A percentile compares a stretch with the other conserved stretches of the same genome.
phyloP scores from a whole-genome alignment of 2,888 invertebrate species.

The Gymnosoma rotundatum region DNA sequence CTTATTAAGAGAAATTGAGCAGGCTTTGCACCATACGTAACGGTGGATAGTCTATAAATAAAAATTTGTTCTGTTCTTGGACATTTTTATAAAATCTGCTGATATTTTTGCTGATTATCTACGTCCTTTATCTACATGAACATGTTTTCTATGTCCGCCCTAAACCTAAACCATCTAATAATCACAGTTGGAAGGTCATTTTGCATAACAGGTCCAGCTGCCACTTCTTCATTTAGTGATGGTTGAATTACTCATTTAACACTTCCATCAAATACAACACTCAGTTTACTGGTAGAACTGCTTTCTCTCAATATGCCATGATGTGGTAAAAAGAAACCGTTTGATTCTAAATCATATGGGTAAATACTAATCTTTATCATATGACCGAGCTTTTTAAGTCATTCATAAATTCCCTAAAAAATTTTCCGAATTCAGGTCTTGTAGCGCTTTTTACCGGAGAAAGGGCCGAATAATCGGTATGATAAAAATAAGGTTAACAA shows the following conservation, averaged over 20 bases:
- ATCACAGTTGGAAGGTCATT: conserved; percentile 54
- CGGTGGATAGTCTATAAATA: conserved; percentile 3
- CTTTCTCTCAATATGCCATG: too few species aligned
- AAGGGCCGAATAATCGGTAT: conserved; percentile 52
- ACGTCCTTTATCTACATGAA: conserved; percentile 58
- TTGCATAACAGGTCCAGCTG: conserved; percentile 58
- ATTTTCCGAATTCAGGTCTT: conserved; percentile 3
- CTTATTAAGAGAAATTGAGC: too few species aligned
- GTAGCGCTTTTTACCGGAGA: conserved; percentile 21
- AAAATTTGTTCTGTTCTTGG: not conserved
- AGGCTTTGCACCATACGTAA: too few species aligned
- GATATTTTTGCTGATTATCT: conserved; percentile 25
- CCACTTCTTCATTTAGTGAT: conserved; percentile 55
- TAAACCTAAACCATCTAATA: conserved; percentile 58
- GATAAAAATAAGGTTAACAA: not conserved
- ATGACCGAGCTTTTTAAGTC: conserved; percentile 34
- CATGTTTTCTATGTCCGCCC: conserved; percentile 67
- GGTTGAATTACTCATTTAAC: conserved; percentile 1
- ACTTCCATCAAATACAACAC: conserved; percentile 61
- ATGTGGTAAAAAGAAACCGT: conserved; percentile 52
- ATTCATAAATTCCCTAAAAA: conserved; percentile 24
- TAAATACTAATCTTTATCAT: conserved; percentile 8
- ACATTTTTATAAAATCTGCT: conserved; percentile 50
- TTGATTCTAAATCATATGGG: conserved; percentile 15
- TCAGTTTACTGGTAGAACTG: conserved; percentile 48